Evolutionary conservation across 2,888 invertebrate species (phyloP).

Genomic region (Parthenolecanium corni): DNA sequence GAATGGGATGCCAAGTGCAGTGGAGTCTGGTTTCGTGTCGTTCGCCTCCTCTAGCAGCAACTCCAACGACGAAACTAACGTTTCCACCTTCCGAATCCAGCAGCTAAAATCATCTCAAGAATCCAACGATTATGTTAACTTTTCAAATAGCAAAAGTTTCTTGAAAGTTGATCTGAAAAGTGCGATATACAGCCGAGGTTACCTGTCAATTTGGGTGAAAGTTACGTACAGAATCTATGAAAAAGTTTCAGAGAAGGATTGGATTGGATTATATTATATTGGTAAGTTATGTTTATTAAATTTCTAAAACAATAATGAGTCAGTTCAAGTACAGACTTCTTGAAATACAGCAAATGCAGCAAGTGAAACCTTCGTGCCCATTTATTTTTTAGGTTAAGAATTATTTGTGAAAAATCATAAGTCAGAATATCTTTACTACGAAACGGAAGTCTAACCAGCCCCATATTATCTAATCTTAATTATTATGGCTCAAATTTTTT

Average conservation of each 20-base stretch:
- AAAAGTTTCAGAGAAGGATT: conserved; percentile 17
- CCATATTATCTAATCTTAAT: too few species aligned
- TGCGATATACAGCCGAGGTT: conserved; percentile 24
- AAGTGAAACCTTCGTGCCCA: too few species aligned
- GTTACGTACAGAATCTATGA: conserved; percentile 18
- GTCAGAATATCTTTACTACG: too few species aligned
- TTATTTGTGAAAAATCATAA: too few species aligned
- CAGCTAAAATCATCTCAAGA: background rate
- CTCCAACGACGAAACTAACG: conserved; percentile 5
- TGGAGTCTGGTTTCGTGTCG: conserved; percentile 16
- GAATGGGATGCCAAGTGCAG: too few species aligned
- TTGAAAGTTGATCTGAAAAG: conserved; percentile 22
- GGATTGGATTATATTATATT: conserved; percentile 24
- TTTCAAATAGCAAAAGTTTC: conserved; percentile 2
- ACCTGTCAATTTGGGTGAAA: conserved; percentile 25
- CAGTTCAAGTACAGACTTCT: too few species aligned
- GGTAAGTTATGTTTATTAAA: too few species aligned
- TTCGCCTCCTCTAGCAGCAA: conserved; percentile 5
- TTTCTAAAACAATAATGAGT: too few species aligned
- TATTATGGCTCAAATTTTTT: too few species aligned
- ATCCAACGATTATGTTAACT: conserved; percentile 19
- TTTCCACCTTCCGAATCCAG: background rate
- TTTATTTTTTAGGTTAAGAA: too few species aligned
- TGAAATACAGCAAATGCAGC: too few species aligned
- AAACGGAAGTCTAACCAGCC: too few species aligned